These are phyloP conservation scores for Umimayanthus chanpuru DNA, from an alignment of 92 coral and sea anemone genomes.

Conservation along the genomic window DNA sequence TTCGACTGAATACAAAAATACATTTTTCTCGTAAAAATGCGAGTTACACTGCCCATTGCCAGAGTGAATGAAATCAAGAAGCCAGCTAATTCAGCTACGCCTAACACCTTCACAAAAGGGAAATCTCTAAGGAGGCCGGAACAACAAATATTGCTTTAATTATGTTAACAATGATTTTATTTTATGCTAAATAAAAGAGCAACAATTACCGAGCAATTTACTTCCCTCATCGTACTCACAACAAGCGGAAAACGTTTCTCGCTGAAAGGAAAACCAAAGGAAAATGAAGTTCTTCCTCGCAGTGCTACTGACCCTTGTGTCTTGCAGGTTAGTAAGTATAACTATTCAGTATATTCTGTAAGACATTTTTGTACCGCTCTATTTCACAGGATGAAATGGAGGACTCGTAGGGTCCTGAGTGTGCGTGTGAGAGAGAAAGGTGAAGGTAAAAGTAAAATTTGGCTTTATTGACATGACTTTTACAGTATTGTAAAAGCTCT, in stretches of 20 bases:
- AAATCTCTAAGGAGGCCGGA: neutral
- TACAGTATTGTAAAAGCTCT: no score
- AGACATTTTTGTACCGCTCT: no score
- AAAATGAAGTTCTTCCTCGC: neutral
- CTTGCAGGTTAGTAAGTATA: neutral
- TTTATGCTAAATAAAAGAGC: neutral
- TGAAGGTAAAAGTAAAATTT: no score
- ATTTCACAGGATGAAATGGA: no score
- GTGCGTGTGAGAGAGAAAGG: no score
- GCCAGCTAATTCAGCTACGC: neutral
- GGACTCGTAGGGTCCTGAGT: no score
- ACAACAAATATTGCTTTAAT: neutral
- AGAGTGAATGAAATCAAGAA: neutral
- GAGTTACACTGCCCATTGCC: slow-evolving; percentile 17
- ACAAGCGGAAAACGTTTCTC: neutral
- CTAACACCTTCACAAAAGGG: neutral
- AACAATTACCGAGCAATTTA: neutral
- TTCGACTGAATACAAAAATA: neutral
- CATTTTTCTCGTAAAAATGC: slow-evolving; percentile 27
- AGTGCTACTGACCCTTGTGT: neutral
- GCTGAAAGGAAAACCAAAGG: neutral
- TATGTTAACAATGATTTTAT: neutral
- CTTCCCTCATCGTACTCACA: neutral
- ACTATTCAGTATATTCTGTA: no score
- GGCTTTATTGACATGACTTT: no score